Base-by-base conservation (phyloP, 2,797 vertebrate species). In the Anniella stebbinsi region DNA sequence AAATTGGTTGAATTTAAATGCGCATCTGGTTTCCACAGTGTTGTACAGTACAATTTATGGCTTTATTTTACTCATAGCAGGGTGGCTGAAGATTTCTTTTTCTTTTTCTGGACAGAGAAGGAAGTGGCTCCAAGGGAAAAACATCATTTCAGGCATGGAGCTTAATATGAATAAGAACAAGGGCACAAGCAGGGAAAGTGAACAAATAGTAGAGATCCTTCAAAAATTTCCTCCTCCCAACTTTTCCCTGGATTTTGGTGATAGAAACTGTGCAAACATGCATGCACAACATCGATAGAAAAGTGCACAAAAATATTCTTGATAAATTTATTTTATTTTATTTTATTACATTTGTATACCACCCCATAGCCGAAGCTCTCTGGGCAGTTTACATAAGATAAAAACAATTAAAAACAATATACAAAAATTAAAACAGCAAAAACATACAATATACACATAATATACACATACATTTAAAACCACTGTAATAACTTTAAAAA, bases 1-100 rank as follows among this genome's bases (percentile, higher is more conserved):
- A 36, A 75, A 77, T 83, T 80, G 86, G 63, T 51, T 67, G 76
- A 45, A 82, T 82, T 88, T 60, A 81, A 88, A 82, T 82, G 30
- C 60, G 17, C 9, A 17, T 63, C 67, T 66, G 4, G 41, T 10
- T 78, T 84, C 21, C 23, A 80, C 45, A 13, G 54, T 63, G 15
- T 75, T 38, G n/a, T 33, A 67, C 30, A 45, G 73, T 30, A 25
- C 51, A n/a, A 83, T 69, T 57, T 60, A 60, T 41, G 18, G 30
- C 17, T 69, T 63, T 87, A 48, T 77, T 72, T 84, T 67, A 57
- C 76, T 83, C 38, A 33, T 86, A 38, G 28, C 28, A 72, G n/a
- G 72, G 36, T 57, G 38, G 36, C n/a, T 69, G 36, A 57, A 2
- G 28, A 60, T 45, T 45, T 45, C 6, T 25, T 63, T 17, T 11